Conservation (phyloP, 2,113 vertebrate species). For the Cottus gobio region DNA sequence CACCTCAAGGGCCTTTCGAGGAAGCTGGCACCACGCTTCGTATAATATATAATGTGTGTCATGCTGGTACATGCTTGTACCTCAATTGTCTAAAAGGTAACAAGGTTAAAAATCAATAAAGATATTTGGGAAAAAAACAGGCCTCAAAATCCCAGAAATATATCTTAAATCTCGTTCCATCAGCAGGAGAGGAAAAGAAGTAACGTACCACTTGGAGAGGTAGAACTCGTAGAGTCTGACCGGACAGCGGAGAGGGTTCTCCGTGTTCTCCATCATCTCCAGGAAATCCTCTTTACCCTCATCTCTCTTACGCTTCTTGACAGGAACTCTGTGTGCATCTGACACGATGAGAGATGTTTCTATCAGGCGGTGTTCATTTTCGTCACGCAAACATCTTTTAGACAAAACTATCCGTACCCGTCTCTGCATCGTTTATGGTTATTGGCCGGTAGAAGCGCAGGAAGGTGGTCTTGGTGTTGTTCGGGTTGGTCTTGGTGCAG, state of each 20-base stretch:
- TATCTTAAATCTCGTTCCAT: too few species aligned
- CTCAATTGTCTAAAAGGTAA: too few species aligned
- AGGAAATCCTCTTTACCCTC: constrained; percentile 75
- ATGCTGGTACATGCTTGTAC: too few species aligned
- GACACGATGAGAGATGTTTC: neutral
- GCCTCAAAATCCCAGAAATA: too few species aligned
- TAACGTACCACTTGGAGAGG: constrained; percentile 90
- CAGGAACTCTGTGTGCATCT: constrained; percentile 82
- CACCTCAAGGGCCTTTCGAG: too few species aligned
- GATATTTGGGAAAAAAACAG: too few species aligned
- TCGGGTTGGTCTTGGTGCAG: constrained; percentile 88
- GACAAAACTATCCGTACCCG: neutral
- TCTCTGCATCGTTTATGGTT: constrained; percentile 67
- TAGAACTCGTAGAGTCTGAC: constrained; percentile 96
- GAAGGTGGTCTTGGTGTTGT: constrained; percentile 91
- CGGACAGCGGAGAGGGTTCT: constrained; percentile 92
- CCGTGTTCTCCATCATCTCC: constrained; percentile 90
- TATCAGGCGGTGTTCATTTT: too few species aligned
- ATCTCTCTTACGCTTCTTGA: constrained; percentile 87
- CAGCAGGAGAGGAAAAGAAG: neutral
- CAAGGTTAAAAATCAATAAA: too few species aligned
- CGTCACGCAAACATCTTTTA: too few species aligned
- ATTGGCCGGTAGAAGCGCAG: constrained; percentile 94
- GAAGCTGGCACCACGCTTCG: too few species aligned
- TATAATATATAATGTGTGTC: too few species aligned